phyloP scores from a whole-genome alignment of 2,888 invertebrate genomes.

The Sclerodermus sp. region DNA sequence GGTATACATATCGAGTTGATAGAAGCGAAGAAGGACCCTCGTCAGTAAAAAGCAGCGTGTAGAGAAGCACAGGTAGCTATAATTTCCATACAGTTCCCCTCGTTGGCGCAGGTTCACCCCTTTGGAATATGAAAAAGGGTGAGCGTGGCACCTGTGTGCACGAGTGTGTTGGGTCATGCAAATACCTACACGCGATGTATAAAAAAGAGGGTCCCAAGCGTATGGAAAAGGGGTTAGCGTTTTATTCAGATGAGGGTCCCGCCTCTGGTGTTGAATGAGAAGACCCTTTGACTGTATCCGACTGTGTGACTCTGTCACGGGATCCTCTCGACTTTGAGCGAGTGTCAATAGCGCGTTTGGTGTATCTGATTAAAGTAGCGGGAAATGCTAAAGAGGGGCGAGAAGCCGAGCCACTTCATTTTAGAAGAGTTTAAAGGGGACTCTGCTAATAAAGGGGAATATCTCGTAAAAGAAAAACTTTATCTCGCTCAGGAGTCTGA shows the following conservation, averaged over 20 bases:
- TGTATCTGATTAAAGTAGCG: no score
- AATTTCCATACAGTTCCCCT: constrained; percentile 42
- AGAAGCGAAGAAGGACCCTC: constrained; percentile 19
- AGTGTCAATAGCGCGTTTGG: no score
- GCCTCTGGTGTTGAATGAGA: constrained; percentile 28
- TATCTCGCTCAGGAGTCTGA: background rate
- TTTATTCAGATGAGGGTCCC: constrained; percentile 52
- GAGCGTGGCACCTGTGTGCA: constrained; percentile 38
- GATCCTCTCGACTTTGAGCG: constrained; percentile 22
- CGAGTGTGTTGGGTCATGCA: constrained; percentile 36
- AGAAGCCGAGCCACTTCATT: no score
- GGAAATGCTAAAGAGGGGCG: background rate
- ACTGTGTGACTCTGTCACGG: constrained; percentile 36
- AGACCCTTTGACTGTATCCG: constrained; percentile 20
- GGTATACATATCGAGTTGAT: constrained; percentile 15
- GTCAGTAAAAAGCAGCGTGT: constrained; percentile 12
- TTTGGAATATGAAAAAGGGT: constrained; percentile 37
- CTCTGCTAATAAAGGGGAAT: no score
- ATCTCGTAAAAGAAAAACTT: background rate
- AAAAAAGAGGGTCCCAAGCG: constrained; percentile 37
- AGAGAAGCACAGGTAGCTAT: constrained; percentile 21
- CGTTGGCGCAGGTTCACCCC: constrained; percentile 23
- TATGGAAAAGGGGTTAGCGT: constrained; percentile 40
- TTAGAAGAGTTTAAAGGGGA: background rate
- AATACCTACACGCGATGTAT: constrained; percentile 44